phyloP scores from a whole-genome alignment of 2,113 vertebrate genomes.

The Engraulis encrasicolus region DNA sequence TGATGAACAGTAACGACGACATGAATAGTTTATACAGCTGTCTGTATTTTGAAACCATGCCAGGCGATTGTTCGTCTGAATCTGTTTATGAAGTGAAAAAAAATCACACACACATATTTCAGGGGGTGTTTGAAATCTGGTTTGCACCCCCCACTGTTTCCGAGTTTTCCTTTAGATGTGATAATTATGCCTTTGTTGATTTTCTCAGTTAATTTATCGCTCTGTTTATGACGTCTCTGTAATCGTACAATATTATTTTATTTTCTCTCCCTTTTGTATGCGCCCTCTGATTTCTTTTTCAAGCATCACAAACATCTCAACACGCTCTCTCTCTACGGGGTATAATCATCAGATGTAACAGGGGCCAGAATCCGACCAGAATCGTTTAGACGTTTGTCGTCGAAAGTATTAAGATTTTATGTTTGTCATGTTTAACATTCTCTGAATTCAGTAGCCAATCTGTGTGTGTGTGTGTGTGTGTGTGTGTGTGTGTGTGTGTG shows the following conservation, averaged over 20 bases:
- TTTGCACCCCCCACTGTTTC: neutral
- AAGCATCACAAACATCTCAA: neutral
- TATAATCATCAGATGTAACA: neutral
- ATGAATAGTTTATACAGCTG: neutral
- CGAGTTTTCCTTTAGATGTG: neutral
- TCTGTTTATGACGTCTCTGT: neutral
- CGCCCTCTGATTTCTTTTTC: neutral
- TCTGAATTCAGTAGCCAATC: neutral
- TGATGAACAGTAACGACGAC: neutral
- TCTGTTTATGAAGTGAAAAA: neutral
- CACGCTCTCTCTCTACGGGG: neutral
- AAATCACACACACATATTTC: neutral
- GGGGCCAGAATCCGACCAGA: neutral
- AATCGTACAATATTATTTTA: neutral
- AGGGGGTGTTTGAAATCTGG: neutral
- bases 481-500: too few relatives aligned
- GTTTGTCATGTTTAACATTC: neutral
- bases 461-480: neutral
- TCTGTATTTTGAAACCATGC: neutral
- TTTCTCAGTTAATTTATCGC: neutral
- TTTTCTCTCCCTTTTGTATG: neutral
- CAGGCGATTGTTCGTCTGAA: neutral
- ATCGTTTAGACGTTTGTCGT: neutral
- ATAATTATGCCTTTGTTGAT: conserved; percentile 12
- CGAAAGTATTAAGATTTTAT: neutral